Evolutionary conservation across 2,888 invertebrate genomes (phyloP).

Genomic region (Drosophila crucigera): DNA sequence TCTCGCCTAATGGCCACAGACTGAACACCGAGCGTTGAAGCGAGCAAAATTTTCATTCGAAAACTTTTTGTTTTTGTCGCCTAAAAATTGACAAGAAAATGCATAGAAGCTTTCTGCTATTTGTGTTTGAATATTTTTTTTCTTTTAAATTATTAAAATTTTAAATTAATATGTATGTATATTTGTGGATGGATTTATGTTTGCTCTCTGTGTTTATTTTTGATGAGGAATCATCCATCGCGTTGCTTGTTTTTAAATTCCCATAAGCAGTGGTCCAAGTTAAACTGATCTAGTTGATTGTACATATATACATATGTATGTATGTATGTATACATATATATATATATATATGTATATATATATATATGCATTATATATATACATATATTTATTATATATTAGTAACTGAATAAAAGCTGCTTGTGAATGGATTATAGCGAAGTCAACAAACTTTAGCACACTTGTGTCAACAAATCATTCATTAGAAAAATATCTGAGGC

Average conservation of each 20-base stretch:
- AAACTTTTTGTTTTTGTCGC: conserved; percentile 50
- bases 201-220: conserved; percentile 28
- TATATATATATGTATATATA: too few species aligned
- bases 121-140: conserved; percentile 32
- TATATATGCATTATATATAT: neutral
- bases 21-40: conserved; percentile 55
- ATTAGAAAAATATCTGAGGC: conserved; percentile 31
- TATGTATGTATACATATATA: neutral
- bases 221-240: conserved; percentile 47
- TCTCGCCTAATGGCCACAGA: conserved; percentile 59
- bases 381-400: conserved; percentile 1
- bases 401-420: neutral
- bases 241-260: conserved; percentile 31
- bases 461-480: conserved; percentile 55
- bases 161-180: conserved; percentile 17
- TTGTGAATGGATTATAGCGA: conserved; percentile 15
- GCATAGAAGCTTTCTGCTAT: conserved; percentile 47
- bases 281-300: neutral
- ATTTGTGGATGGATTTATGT: conserved; percentile 21
- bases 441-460: conserved; percentile 53
- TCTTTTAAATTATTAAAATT: conserved; percentile 41
- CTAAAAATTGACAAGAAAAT: conserved; percentile 25
- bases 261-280: conserved; percentile 42
- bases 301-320: neutral
- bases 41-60: conserved; percentile 42